Evolutionary conservation across 2,797 vertebrate genomes (phyloP).

Genomic region (Serranus cabrilla): DNA sequence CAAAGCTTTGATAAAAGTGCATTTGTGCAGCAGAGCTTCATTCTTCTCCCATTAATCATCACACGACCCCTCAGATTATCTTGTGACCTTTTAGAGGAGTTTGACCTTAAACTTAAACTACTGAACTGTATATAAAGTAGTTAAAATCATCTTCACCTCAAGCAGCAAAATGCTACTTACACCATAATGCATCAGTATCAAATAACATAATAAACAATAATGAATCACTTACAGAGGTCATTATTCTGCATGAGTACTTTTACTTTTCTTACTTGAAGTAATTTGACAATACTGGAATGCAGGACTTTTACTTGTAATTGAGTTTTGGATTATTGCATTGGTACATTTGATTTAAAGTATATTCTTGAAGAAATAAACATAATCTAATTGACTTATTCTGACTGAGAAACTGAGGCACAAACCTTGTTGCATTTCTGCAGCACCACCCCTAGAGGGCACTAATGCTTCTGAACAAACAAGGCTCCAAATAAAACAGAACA

Average conservation of each 20-base stretch:
- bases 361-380: background rate
- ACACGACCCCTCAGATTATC: background rate
- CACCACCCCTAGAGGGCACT: slow-evolving; percentile 76
- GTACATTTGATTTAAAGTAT: background rate
- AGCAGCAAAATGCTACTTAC: background rate
- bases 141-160: background rate
- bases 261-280: background rate
- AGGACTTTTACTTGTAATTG: background rate
- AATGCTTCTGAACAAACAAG: slow-evolving; percentile 37
- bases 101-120: too few species aligned
- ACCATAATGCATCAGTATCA: background rate
- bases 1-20: background rate
- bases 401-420: background rate
- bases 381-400: background rate
- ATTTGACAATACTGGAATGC: background rate
- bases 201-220: background rate
- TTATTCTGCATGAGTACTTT: background rate
- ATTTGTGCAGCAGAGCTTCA: background rate
- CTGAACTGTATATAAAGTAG: background rate
- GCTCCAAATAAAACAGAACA: slow-evolving; percentile 9
- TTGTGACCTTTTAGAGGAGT: background rate
- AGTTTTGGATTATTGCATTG: background rate
- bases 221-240: background rate
- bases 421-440: slow-evolving; percentile 8
- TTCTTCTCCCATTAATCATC: background rate